Conservation (phyloP, 1,140 invertebrate species). For the Saccostrea echinata region DNA sequence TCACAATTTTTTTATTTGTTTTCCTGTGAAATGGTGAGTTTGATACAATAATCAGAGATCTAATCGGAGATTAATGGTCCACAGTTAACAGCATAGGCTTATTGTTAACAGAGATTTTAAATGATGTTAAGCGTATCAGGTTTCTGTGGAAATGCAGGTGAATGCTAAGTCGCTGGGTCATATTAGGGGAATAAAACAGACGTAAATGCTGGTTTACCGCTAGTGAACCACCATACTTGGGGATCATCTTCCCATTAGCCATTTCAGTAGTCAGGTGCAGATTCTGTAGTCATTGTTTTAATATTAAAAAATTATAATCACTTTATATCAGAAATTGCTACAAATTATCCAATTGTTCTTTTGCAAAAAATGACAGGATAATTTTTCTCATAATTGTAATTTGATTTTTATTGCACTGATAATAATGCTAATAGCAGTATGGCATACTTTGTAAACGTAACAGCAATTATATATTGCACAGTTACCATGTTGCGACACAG, state of each 20-base stretch:
- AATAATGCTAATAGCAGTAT: not conserved
- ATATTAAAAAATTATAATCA: not conserved
- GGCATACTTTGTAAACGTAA: not conserved
- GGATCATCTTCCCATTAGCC: not conserved
- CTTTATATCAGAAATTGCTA: not conserved
- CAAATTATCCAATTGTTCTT: not conserved
- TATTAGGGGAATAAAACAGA: constrained; percentile 9
- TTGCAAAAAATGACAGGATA: constrained; percentile 16
- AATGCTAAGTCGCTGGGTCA: not conserved
- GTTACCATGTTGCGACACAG: not conserved
- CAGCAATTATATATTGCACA: not conserved
- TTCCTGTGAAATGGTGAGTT: constrained; percentile 18
- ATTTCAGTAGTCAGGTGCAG: not conserved
- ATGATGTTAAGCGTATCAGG: constrained; percentile 2
- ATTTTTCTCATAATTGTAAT: constrained; percentile 2
- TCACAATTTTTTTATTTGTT: constrained; percentile 26
- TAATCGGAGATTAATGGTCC: constrained; percentile 35
- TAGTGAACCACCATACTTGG: not conserved
- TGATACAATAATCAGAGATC: constrained; percentile 11
- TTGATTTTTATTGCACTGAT: constrained; percentile 25
- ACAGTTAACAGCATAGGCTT: not conserved
- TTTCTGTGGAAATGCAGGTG: constrained; percentile 25
- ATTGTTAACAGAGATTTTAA: constrained; percentile 1
- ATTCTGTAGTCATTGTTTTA: not conserved
- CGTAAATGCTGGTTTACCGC: not conserved